Evolutionary conservation across 2,797 vertebrate genomes (phyloP), one percentile per base, ranked within the genome.

Genomic region (Microctenopoma lineatum): DNA sequence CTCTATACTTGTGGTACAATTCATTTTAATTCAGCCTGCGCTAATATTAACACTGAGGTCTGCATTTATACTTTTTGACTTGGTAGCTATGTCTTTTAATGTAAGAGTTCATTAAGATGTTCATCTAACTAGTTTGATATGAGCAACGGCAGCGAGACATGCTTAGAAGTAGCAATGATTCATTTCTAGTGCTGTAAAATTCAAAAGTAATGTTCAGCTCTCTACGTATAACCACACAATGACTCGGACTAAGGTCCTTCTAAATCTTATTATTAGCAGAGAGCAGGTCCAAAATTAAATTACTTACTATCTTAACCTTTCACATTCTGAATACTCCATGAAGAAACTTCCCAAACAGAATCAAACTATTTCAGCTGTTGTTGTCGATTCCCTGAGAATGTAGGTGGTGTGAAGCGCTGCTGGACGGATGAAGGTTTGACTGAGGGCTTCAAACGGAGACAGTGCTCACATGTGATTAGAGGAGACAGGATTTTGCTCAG

Each of bases 221-320:
- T 0, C 44, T 7, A 2, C 7, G 21, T 21, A 21, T 21, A 4
- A 10, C 6, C 38, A 44, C 14, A 59, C 25, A 36, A 59, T 61
- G 55, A 73, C 65, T 59, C 36, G 32, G 7, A 60, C 46, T 5
- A 16, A 59, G 59, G n/a, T 42, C 45, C 55, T 18, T 58, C 27
- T 13, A 68, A 45, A 67, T 65, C 10, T 21, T 25, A 84, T 79
- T 73, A 79, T 66, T 16, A 14, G 15, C 3, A 12, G 14, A 51
- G 9, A 59, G 12, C 29, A 5, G 10, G 13, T 9, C 21, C 12
- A 32, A 27, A 21, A 21, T 21, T 65, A 4, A 68, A 56, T 13
- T 45, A 4, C 4, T 29, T 4, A 4, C 27, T 32, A 25, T 39
- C 45, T 25, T 16, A 18, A 60, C 14, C 45, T 42, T 7, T 15